These are phyloP conservation scores for Sciurus carolinensis DNA, from an alignment of 2,797 vertebrate species.

Conservation along the genomic window DNA sequence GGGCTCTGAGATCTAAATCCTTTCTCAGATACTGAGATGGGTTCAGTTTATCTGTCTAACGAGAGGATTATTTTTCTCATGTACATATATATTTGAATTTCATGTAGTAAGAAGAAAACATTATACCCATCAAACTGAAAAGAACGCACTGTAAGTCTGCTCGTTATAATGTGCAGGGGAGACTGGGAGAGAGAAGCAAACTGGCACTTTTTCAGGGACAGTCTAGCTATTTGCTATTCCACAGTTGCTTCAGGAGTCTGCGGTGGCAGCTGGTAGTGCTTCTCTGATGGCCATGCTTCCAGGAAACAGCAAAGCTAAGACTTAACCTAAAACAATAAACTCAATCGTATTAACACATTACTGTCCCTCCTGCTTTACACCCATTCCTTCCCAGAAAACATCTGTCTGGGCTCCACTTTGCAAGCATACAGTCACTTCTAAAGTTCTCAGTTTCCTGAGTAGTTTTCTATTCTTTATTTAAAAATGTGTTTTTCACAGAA, in stretches of 20 bases:
- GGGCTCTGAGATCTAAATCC: constrained; percentile 54
- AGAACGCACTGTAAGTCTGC: background rate
- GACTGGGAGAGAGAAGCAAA: constrained; percentile 24
- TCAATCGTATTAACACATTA: constrained; percentile 77
- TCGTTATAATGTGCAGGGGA: background rate
- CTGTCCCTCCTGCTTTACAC: background rate
- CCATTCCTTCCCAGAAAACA: constrained; percentile 74
- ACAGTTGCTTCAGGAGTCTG: constrained; percentile 83
- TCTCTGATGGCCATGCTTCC: constrained; percentile 78
- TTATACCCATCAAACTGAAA: constrained; percentile 18
- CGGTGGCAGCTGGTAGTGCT: constrained; percentile 81
- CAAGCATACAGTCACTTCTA: constrained; percentile 68
- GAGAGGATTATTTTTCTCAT: background rate
- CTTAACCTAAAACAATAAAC: constrained; percentile 81
- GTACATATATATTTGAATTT: background rate
- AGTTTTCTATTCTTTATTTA: constrained; percentile 75
- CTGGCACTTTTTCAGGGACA: constrained; percentile 74
- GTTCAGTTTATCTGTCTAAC: constrained; percentile 10
- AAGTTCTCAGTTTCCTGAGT: constrained; percentile 74
- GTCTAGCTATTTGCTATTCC: constrained; percentile 84
- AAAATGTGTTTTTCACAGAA: constrained; percentile 75
- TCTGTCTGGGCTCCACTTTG: constrained; percentile 71
- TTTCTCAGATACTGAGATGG: constrained; percentile 32
- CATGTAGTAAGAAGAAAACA: constrained; percentile 31
- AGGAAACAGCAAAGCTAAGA: constrained; percentile 79